Evolutionary conservation across 2,888 invertebrate species (phyloP), one percentile per base, ranked within the genome.

Genomic region (Schizaphis graminum): DNA sequence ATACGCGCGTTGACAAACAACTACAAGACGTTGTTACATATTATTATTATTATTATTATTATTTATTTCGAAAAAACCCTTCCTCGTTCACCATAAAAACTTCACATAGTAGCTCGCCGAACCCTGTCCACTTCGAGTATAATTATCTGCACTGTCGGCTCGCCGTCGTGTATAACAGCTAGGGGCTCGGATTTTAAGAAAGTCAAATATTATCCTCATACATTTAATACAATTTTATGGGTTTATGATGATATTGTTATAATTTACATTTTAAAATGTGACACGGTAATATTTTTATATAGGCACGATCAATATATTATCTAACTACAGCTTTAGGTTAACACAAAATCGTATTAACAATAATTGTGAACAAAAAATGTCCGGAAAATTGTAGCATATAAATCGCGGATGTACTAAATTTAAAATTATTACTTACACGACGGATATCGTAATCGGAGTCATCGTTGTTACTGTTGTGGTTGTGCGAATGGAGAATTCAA

Each of bases 401-500:
- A 2, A 77, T 35, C 77, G 35, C 16, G 4, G 16, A 5, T 89
- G 53, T 53, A 53, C 16, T 26, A 13, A 41, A 89, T 35, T 41
- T 57, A 44, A 57, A 89, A 89, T 89, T 57, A 57, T 89, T 89
- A 16, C 89, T 41, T 57, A 57, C 28, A 57, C 57, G 41, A 41
- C 89, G 57, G 89, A 57, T 89, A 41, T 57, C 41, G 57, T 57
- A 16, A 41, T 88, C 35, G 13, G 21, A 10, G 35, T 13, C 28
- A n/a, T 53, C 28, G n/a, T 88, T 21, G 35, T 24, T n/a, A n/a
- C 49, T 16, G 21, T 28, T 28, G 87, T 16, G 28, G 89, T 57
- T 21, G 56, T 47, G 28, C 16, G 28, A 8, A 49, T n/a, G 49
- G n/a, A n/a, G 53, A 41, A 44, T 89, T 57, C 41, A 26, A 89